These are phyloP conservation scores for Istiophorus platypterus DNA, from an alignment of 2,113 vertebrate genomes.

Conservation along the genomic window DNA sequence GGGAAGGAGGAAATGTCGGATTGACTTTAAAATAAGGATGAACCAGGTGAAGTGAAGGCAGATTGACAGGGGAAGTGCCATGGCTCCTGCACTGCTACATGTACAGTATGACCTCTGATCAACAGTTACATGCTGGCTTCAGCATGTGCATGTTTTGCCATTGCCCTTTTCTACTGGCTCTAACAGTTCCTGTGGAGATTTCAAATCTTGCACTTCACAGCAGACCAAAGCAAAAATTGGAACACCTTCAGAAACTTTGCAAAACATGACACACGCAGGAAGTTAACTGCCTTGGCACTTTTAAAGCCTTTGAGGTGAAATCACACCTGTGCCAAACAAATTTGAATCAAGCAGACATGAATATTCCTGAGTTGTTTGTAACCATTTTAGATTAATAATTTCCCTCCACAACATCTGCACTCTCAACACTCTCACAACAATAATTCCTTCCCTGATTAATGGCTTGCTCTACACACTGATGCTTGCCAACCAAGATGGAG, in stretches of 20 bases:
- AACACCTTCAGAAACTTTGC: conserved; percentile 21
- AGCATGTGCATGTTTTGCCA: not conserved
- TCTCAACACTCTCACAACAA: conserved; percentile 66
- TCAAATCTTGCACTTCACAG: not conserved
- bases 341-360: conserved; percentile 50
- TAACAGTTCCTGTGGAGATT: not conserved
- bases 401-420: not conserved
- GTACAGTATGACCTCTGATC: conserved; percentile 18
- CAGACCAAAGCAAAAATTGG: not conserved
- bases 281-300: conserved; percentile 3
- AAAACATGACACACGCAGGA: not conserved
- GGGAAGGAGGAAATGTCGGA: not conserved
- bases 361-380: conserved; percentile 60
- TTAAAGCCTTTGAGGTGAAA: conserved; percentile 42
- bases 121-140: not conserved
- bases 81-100: not conserved
- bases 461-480: conserved; percentile 52
- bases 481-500: conserved; percentile 58
- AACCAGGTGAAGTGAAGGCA: conserved; percentile 4
- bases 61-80: conserved; percentile 27
- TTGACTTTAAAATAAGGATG: conserved; percentile 34
- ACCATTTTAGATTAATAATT: conserved; percentile 59
- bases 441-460: conserved; percentile 72
- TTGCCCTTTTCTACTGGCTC: not conserved
- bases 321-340: conserved; percentile 38